These are phyloP conservation scores for Lagopus muta DNA, from an alignment of 2,113 vertebrate species.

Conservation along the genomic window DNA sequence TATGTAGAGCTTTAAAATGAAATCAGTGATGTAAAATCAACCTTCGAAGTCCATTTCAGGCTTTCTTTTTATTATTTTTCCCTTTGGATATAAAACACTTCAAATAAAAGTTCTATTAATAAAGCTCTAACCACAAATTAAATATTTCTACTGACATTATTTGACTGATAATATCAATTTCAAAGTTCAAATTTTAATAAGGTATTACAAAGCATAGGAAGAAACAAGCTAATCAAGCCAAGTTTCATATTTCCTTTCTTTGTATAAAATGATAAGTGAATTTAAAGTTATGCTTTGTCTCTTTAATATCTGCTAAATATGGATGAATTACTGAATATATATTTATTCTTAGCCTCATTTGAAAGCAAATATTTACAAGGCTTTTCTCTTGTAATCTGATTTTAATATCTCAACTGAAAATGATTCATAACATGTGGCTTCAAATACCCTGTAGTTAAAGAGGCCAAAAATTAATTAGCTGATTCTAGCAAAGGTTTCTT, in stretches of 20 bases:
- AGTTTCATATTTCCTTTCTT: conserved; percentile 77
- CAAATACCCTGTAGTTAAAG: conserved; percentile 78
- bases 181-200: conserved; percentile 86
- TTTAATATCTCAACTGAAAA: conserved; percentile 86
- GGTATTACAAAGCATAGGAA: conserved; percentile 80
- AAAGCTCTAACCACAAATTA: conserved; percentile 80
- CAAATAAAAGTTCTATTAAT: conserved; percentile 80
- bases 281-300: conserved; percentile 84
- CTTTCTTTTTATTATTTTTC: conserved; percentile 25
- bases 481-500: conserved; percentile 79
- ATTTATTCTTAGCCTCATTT: conserved; percentile 86
- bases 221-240: conserved; percentile 82
- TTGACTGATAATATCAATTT: conserved; percentile 83
- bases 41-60: conserved; percentile 43
- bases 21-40: conserved; percentile 45
- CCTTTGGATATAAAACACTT: conserved; percentile 70
- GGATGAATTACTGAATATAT: conserved; percentile 86
- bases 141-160: conserved; percentile 83
- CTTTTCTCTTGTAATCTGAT: conserved; percentile 84
- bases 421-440: conserved; percentile 79
- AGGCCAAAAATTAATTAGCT: conserved; percentile 82
- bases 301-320: conserved; percentile 86
- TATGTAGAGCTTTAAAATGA: conserved; percentile 31
- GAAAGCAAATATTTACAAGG: conserved; percentile 86
- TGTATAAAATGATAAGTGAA: conserved; percentile 84